phyloP scores from a whole-genome alignment of 2,113 vertebrate species.

The Deroptyus accipitrinus region DNA sequence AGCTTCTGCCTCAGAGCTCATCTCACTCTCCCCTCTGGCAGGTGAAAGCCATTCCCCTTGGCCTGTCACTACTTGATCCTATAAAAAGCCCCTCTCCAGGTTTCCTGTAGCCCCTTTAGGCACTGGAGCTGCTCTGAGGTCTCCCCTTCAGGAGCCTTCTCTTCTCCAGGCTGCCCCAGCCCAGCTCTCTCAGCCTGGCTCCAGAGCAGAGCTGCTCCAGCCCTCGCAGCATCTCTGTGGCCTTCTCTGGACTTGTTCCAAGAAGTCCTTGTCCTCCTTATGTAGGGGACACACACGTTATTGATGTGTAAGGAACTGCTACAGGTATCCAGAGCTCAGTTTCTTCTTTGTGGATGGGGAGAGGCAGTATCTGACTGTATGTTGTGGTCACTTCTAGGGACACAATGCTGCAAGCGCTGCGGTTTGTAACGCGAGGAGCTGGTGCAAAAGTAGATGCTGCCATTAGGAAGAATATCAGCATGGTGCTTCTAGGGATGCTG shows the following conservation, averaged over 20 bases:
- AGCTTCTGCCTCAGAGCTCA: too few species aligned
- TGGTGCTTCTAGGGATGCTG: slow-evolving; percentile 90
- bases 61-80: too few species aligned
- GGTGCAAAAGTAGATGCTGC: slow-evolving; percentile 91
- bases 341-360: not conserved
- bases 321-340: not conserved
- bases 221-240: not conserved
- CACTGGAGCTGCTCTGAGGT: too few species aligned
- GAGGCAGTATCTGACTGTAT: not conserved
- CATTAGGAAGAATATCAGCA: slow-evolving; percentile 89
- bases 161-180: not conserved
- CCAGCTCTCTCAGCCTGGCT: not conserved
- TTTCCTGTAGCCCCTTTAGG: too few species aligned
- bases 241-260: not conserved
- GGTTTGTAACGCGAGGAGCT: slow-evolving; percentile 94
- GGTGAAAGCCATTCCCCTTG: too few species aligned
- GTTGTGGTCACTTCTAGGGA: slow-evolving; percentile 77
- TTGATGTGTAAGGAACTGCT: not conserved
- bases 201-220: not conserved
- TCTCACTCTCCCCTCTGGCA: too few species aligned
- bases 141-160: not conserved
- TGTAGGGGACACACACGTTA: too few species aligned
- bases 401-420: slow-evolving; percentile 94
- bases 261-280: not conserved
- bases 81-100: too few species aligned